Evolutionary conservation across 2,888 invertebrate species (phyloP), one percentile per base, ranked within the genome.

Genomic region (Pinctada fucata): DNA sequence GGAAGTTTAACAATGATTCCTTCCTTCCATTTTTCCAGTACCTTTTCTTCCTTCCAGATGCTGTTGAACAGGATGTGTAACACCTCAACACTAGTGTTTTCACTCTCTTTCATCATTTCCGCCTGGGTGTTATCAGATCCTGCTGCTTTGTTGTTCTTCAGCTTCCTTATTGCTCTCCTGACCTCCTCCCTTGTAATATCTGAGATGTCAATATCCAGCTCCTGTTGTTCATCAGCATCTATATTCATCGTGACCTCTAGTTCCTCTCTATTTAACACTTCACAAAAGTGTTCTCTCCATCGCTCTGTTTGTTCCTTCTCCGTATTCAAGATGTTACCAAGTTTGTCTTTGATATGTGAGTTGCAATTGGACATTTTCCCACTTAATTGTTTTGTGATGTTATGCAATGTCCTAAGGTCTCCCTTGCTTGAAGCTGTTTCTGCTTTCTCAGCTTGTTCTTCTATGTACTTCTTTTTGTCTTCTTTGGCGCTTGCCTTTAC

Each of bases 201-300:
- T 66, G 16, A 10, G 16, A 10, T 66, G 8, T n/a, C 16, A 10
- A 66, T 66, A n/a, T 66, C 66, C 5, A 66, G 16, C 6, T 10
- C 66, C 66, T n/a, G 6, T n/a, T n/a, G 8, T 66, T 66, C 5
- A 10, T 16, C 10, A 66, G 6, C 10, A 10, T 66, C 66, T 66
- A n/a, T 66, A 66, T n/a, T 16, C 4, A 16, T n/a, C 1, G 16
- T 69, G 50, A 47, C 48, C 48, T 45, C 3, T 8, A 49, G 69
- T 8, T 47, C 48, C 16, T 50, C 49, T 69, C 49, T 50, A n/a
- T 50, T 69, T 5, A 69, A 49, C n/a, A 69, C 69, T 48, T 45
- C 47, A 10, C 48, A 47, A 49, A 49, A 49, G 16, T 66, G 51
- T 69, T 69, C 69, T 49, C 49, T 69, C 69, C 50, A 69, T 69